Evolutionary conservation across 2,797 vertebrate species (phyloP), one percentile per base, ranked within the genome.

Genomic region (Mormyrops boulengeri): DNA sequence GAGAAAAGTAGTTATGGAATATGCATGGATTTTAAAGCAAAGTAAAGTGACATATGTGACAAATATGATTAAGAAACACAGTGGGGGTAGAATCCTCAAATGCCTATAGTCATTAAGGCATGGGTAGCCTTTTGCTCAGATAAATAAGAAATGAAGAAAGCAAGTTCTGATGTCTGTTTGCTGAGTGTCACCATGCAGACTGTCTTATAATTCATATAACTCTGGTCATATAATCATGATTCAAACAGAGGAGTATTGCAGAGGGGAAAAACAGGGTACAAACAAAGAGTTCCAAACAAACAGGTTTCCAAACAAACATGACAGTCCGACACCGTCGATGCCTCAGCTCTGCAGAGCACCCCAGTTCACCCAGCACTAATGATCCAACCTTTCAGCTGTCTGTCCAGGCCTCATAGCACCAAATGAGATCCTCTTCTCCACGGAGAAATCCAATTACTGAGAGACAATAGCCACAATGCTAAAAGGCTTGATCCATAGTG

Each of bases 401-500:
- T 93, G 86, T 88, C 60, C 62, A 50, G 57, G 73, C 8, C 77
- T 47, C 88, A 52, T 87, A 80, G 88, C 41, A 2, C 47, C 88
- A 92, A 91, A 91, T 73, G 88, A 90, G 87, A 87, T 77, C 77
- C 88, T 69, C 91, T 93, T 91, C 91, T 92, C 89, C 92, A 88
- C 89, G 91, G 92, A 92, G 91, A 93, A 95, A 95, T 95, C 94
- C 95, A 96, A 95, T 96, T 95, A 95, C 91, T 3, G 26, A 26
- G 90, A 91, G 57, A 95, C 95, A 96, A 95, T 95, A 93, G 94
- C 91, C 90, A 91, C 91, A 90, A 53, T 90, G 92, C 92, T 91
- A 89, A 88, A 89, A 66, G 85, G 92, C 91, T 86, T 85, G 89
- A 89, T 89, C 88, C 90, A 89, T 86, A 82, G 73, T 80, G 77